phyloP scores from a whole-genome alignment of 2,888 invertebrate species.

The Amiota communis region DNA sequence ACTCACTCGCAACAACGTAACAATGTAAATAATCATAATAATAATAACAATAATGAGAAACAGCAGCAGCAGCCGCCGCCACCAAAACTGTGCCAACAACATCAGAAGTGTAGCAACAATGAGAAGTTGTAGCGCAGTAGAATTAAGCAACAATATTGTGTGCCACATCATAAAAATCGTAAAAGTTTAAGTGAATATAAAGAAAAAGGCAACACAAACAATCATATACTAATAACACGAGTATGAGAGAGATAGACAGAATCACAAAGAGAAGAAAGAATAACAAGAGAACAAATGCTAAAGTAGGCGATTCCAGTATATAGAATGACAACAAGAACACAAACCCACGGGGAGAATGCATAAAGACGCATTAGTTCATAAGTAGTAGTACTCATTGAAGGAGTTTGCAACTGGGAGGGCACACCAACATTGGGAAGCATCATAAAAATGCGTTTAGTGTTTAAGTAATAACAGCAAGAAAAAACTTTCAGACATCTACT shows the following conservation, averaged over 20 bases:
- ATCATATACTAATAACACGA: background rate
- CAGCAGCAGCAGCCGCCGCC: no score
- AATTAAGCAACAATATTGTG: constrained; percentile 27
- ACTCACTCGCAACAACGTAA: background rate
- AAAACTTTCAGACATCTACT: no score
- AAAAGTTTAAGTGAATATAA: constrained; percentile 26
- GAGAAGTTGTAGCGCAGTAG: background rate
- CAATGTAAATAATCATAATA: constrained; percentile 10
- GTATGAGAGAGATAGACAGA: background rate
- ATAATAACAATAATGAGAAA: background rate
- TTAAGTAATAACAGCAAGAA: constrained; percentile 5
- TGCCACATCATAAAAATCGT: constrained; percentile 24
- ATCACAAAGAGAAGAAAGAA: background rate
- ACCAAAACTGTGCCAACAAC: background rate
- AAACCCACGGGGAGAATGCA: constrained; percentile 16
- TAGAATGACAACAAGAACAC: background rate
- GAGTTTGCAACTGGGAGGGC: background rate
- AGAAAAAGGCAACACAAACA: background rate
- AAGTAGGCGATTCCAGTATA: background rate
- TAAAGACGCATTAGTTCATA: constrained; percentile 17
- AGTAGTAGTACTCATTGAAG: background rate
- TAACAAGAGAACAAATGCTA: background rate
- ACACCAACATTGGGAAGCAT: background rate
- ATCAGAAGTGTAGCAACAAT: background rate
- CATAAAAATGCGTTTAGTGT: constrained; percentile 22